These are phyloP conservation scores for Temnothorax curvispinosus DNA, from an alignment of 1,140 invertebrate species.

Conservation along the genomic window DNA sequence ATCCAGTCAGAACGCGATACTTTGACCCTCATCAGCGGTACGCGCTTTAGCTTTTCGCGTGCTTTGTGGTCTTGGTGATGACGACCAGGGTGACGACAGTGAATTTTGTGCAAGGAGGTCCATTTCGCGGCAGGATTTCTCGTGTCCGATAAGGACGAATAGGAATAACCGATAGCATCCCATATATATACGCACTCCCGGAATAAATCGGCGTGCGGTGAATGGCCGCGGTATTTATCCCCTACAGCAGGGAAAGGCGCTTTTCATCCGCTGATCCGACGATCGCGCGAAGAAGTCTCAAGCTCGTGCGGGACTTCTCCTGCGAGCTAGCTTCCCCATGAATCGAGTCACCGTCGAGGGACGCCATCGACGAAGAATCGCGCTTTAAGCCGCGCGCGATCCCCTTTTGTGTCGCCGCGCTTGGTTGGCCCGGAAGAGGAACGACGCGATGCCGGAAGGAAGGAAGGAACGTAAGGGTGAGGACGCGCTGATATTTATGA, in stretches of 20 bases:
- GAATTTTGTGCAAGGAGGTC: background rate
- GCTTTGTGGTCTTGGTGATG: background rate
- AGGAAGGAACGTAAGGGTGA: constrained; percentile 17
- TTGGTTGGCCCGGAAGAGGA: constrained; percentile 36
- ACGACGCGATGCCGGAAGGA: background rate
- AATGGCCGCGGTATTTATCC: constrained; percentile 37
- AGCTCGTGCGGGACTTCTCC: background rate
- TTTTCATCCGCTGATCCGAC: constrained; percentile 23
- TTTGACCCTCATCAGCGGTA: constrained; percentile 12
- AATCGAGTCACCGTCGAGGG: constrained; percentile 35
- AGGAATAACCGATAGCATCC: constrained; percentile 42
- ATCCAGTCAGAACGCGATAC: constrained; percentile 1
- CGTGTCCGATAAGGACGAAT: constrained; percentile 21
- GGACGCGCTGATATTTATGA: constrained; percentile 63
- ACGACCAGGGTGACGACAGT: background rate
- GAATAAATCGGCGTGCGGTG: background rate
- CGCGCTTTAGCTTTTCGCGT: constrained; percentile 23
- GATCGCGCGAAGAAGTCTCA: background rate
- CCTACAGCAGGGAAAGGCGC: background rate
- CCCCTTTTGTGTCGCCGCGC: constrained; percentile 23
- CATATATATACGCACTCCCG: background rate
- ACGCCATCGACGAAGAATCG: constrained; percentile 15
- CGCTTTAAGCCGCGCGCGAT: constrained; percentile 16
- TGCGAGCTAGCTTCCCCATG: background rate
- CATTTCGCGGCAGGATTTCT: background rate